Conservation (phyloP, 2,797 vertebrate genomes). For the Spea hammondii region DNA sequence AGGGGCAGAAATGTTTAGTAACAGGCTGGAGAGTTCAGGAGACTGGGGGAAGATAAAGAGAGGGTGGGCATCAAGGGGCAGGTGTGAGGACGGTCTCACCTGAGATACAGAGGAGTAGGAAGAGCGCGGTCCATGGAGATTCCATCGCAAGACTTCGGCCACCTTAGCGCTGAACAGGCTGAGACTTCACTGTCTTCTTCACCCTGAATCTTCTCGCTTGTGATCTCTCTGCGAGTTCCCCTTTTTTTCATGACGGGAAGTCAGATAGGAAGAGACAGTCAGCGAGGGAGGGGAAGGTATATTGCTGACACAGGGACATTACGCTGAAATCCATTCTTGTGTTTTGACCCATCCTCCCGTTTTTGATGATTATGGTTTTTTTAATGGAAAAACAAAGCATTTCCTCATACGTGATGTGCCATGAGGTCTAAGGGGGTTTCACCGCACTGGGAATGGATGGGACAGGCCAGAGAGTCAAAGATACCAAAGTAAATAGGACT, state of each 20-base stretch:
- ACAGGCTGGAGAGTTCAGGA: background rate
- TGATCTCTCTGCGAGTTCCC: background rate
- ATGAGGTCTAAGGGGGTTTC: too few relatives aligned
- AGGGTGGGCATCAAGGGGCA: too few relatives aligned
- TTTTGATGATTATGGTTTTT: too few relatives aligned
- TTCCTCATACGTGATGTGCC: too few relatives aligned
- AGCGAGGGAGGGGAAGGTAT: background rate
- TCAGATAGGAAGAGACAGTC: conserved; percentile 16
- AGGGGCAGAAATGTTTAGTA: background rate
- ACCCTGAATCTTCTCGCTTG: background rate
- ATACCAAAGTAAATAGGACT: too few relatives aligned
- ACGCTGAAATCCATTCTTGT: too few relatives aligned
- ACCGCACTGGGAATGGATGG: too few relatives aligned
- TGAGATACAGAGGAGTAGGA: background rate
- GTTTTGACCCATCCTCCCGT: too few relatives aligned
- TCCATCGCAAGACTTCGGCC: too few relatives aligned
- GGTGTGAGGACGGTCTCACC: background rate
- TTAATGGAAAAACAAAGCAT: too few relatives aligned
- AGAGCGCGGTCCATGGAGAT: background rate
- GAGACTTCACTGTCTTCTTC: too few relatives aligned
- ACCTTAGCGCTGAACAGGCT: background rate
- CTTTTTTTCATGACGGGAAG: conserved; percentile 14
- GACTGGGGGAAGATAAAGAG: background rate
- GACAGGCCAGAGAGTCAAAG: too few relatives aligned
- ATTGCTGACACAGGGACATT: background rate